Evolutionary conservation across 2,888 invertebrate genomes (phyloP).

Genomic region (Archips xylosteana): DNA sequence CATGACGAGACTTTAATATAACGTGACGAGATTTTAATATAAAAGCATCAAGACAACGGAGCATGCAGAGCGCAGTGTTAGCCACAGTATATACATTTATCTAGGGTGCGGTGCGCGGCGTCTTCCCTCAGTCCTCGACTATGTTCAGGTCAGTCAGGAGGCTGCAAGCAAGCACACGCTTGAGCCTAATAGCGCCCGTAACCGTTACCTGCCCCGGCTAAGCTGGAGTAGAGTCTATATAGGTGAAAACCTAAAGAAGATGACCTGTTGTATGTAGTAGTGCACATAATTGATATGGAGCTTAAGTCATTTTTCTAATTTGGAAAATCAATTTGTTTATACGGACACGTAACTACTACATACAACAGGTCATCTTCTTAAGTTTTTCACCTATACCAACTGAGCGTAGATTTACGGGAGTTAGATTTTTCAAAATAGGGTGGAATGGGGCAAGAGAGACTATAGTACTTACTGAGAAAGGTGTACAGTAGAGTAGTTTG

Average conservation of each 20-base stretch:
- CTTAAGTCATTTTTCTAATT: too few relatives aligned
- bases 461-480: too few relatives aligned
- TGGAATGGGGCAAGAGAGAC: too few relatives aligned
- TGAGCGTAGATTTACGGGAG: neutral
- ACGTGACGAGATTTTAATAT: neutral
- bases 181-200: slow-evolving; percentile 53
- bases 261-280: too few relatives aligned
- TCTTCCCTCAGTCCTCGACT: slow-evolving; percentile 76
- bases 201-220: slow-evolving; percentile 17
- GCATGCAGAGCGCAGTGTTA: slow-evolving; percentile 2
- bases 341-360: too few relatives aligned
- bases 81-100: slow-evolving; percentile 47
- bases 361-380: too few relatives aligned
- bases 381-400: neutral
- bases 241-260: too few relatives aligned
- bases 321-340: too few relatives aligned
- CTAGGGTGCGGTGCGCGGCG: slow-evolving; percentile 38
- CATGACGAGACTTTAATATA: too few relatives aligned
- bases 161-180: slow-evolving; percentile 76
- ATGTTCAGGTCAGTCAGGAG: slow-evolving; percentile 82
- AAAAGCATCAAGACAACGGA: neutral
- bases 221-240: neutral
- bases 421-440: too few relatives aligned
- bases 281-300: too few relatives aligned
- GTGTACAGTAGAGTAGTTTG: too few relatives aligned